Evolutionary conservation across 2,888 invertebrate genomes (phyloP).

Genomic region (Alloscopus bannaensis): DNA sequence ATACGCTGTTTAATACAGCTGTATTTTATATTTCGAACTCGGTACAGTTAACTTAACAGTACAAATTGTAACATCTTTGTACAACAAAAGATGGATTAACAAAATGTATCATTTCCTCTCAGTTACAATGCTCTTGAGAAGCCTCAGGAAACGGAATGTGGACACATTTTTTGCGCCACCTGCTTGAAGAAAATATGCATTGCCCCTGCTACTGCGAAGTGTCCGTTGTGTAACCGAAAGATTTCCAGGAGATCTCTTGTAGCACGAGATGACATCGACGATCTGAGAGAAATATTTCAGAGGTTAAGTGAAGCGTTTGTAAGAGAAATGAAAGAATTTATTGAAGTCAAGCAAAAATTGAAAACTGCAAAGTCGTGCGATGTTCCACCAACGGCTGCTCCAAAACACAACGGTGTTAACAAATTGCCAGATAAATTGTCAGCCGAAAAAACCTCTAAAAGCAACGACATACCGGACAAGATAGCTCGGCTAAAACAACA

Average conservation of each 20-base stretch:
- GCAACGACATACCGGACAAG: background rate
- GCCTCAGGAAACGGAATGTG: conserved; percentile 63
- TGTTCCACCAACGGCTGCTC: no score
- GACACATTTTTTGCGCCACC: conserved; percentile 62
- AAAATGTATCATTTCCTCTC: background rate
- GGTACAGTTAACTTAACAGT: background rate
- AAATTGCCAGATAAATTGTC: no score
- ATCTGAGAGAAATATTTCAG: conserved; percentile 15
- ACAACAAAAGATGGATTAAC: no score
- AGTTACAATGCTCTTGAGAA: conserved; percentile 12
- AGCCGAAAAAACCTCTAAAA: no score
- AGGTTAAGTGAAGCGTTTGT: background rate
- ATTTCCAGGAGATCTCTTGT: conserved; percentile 29
- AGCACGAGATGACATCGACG: conserved; percentile 54
- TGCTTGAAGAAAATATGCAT: conserved; percentile 44
- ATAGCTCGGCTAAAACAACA: background rate
- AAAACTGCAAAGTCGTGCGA: background rate
- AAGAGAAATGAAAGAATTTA: conserved; percentile 14
- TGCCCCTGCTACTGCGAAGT: conserved; percentile 4
- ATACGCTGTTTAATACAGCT: background rate
- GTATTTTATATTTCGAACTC: background rate
- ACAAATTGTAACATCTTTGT: no score
- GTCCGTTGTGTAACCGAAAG: conserved; percentile 63
- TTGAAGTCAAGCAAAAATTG: background rate
- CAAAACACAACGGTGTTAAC: no score